Conservation (phyloP, 2,797 vertebrate species). For the Fundulus diaphanus region DNA sequence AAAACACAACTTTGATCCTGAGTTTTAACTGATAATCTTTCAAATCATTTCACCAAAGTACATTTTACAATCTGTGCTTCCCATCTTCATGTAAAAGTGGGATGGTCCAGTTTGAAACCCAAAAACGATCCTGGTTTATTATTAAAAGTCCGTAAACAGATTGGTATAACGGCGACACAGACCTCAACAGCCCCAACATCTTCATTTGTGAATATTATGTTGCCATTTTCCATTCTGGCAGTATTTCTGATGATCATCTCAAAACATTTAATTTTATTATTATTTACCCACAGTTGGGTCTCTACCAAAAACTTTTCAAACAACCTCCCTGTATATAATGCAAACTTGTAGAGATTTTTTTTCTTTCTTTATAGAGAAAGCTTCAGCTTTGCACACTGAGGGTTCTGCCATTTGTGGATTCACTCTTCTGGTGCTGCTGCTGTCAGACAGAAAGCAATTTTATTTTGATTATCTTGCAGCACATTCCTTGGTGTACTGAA, state of each 20-base stretch:
- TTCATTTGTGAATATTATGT: too few species aligned
- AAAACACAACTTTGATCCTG: not conserved
- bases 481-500: slow-evolving; percentile 24
- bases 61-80: not conserved
- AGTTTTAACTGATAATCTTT: not conserved
- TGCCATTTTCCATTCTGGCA: not conserved
- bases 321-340: too few species aligned
- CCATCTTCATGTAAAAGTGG: too few species aligned
- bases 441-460: slow-evolving; percentile 51
- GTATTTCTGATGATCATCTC: not conserved
- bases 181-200: not conserved
- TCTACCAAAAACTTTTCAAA: not conserved
- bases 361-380: too few species aligned
- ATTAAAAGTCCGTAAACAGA: too few species aligned
- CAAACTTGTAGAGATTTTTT: too few species aligned
- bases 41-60: not conserved
- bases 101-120: too few species aligned
- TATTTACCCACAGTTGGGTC: not conserved
- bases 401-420: slow-evolving; percentile 33
- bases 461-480: slow-evolving; percentile 50
- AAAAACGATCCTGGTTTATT: too few species aligned
- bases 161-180: too few species aligned
- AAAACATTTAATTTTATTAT: not conserved
- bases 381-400: too few species aligned
- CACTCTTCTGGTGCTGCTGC: slow-evolving; percentile 34